Evolutionary conservation across 23 tunicate species (phyloP).

Genomic region (Trididemnum miniatum): DNA sequence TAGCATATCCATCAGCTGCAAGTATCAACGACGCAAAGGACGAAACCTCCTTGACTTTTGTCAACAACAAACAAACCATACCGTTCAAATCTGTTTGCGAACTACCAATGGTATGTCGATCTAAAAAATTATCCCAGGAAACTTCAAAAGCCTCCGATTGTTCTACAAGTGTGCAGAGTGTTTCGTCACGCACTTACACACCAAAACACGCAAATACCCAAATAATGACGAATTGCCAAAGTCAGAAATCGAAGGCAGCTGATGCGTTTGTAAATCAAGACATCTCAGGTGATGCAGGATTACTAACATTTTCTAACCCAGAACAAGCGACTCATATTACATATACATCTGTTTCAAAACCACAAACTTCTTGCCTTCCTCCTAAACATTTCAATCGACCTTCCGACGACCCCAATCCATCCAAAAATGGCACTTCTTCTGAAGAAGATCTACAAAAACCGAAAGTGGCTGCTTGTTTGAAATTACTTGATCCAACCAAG

Average conservation of each 20-base stretch:
- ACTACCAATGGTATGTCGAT: neutral
- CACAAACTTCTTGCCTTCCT: neutral
- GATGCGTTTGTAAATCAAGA: no score
- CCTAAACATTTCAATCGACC: conserved; percentile 9
- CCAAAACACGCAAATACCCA: no score
- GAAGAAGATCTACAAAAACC: conserved; percentile 35
- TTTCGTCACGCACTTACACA: no score
- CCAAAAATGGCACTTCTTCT: neutral
- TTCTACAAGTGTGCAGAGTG: no score
- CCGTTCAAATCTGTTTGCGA: neutral
- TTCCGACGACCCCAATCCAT: neutral
- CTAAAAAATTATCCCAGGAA: neutral
- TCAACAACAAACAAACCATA: no score
- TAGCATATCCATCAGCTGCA: no score
- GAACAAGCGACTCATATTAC: neutral
- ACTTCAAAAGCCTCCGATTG: no score
- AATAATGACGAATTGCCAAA: no score
- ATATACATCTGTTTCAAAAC: neutral
- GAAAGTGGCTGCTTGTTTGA: conserved; percentile 84
- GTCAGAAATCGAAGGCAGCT: no score
- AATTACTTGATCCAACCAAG: conserved; percentile 64
- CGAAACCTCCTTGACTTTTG: no score
- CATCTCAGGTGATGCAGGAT: no score
- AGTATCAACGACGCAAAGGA: no score
- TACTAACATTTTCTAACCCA: neutral